phyloP scores from a whole-genome alignment of 2,888 invertebrate genomes.

The Acanthoscelides obtectus region DNA sequence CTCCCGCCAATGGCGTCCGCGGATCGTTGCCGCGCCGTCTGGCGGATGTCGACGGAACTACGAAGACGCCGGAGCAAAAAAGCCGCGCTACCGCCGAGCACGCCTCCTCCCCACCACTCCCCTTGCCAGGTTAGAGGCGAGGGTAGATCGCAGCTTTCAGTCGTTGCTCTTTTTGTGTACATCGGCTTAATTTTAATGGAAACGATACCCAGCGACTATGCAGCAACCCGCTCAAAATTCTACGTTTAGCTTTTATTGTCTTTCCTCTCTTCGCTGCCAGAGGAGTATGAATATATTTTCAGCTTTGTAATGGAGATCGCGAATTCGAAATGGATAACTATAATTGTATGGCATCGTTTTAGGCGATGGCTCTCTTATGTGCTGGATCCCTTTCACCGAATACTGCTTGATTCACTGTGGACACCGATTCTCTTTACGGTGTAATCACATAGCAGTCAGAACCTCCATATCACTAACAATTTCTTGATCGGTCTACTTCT shows the following conservation, averaged over 20 bases:
- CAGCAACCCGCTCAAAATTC: not conserved
- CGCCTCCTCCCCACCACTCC: slow-evolving; percentile 4
- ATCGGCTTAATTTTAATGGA: not conserved
- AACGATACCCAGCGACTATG: not conserved
- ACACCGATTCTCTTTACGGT: no score
- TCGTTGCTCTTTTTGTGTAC: not conserved
- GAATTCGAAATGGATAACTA: not conserved
- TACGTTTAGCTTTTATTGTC: not conserved
- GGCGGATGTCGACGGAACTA: slow-evolving; percentile 38
- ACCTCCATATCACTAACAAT: no score
- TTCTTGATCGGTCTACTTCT: no score
- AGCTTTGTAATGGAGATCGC: not conserved
- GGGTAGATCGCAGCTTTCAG: slow-evolving; percentile 5
- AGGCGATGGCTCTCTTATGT: not conserved
- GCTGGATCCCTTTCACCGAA: not conserved
- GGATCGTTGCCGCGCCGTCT: slow-evolving; percentile 42
- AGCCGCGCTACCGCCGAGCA: slow-evolving; percentile 24
- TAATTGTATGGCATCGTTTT: not conserved
- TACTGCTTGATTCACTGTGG: not conserved
- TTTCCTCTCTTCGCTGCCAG: not conserved
- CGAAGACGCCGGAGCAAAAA: not conserved
- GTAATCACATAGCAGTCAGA: no score
- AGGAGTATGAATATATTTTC: not conserved
- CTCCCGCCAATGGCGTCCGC: slow-evolving; percentile 44
- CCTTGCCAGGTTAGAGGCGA: slow-evolving; percentile 5